Percentiles rank a stretch among this genome's conserved stretches.
Evolutionary conservation across 2,113 vertebrate genomes (phyloP).

Genomic region (Petroica traversi): DNA sequence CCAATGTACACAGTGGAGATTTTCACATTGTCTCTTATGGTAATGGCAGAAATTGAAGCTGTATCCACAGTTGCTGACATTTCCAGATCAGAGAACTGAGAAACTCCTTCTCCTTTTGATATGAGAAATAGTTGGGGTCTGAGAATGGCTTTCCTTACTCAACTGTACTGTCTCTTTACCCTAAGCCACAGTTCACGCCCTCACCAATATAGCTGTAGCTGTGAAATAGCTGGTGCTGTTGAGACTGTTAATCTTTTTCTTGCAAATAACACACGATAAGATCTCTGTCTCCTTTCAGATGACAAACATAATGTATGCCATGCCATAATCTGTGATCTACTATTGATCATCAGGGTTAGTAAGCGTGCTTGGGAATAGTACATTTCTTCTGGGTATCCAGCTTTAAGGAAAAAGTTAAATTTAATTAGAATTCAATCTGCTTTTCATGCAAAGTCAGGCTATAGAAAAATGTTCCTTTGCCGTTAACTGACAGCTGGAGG

Average conservation of each 20-base stretch:
- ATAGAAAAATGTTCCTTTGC: neutral
- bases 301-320: neutral
- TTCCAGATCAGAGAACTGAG: neutral
- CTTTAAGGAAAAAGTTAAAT: neutral
- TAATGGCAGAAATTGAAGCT: neutral
- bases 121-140: neutral
- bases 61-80: neutral
- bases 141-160: neutral
- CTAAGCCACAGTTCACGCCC: neutral
- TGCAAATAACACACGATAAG: neutral
- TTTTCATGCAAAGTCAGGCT: neutral
- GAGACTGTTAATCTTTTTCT: neutral
- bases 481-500: constrained; percentile 27
- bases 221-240: neutral
- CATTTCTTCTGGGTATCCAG: neutral
- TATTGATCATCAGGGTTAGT: neutral
- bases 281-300: neutral
- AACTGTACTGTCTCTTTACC: neutral
- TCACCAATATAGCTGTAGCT: neutral
- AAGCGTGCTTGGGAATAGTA: neutral
- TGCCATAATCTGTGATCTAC: neutral
- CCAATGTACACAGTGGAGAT: neutral
- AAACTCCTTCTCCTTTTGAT: neutral
- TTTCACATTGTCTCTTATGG: neutral
- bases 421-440: constrained; percentile 3